Evolutionary conservation across 2,113 vertebrate genomes (phyloP).

Genomic region (Melierax canorus): DNA sequence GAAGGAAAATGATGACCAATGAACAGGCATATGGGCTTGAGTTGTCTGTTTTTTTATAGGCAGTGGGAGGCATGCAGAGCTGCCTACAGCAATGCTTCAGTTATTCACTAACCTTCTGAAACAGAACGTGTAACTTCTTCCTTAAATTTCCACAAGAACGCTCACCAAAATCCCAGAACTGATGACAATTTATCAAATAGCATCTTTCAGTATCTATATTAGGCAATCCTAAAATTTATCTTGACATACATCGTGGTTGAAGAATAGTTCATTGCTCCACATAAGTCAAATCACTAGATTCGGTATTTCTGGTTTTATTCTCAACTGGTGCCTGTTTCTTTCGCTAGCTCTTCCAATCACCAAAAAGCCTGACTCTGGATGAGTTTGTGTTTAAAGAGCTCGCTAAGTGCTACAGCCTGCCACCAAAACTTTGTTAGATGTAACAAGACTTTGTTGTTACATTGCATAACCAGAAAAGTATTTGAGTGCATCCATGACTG

Average conservation of each 20-base stretch:
- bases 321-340: not conserved
- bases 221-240: not conserved
- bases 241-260: not conserved
- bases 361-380: not conserved
- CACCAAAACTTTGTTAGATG: not conserved
- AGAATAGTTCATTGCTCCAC: not conserved
- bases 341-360: not conserved
- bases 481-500: not conserved
- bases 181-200: not conserved
- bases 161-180: not conserved
- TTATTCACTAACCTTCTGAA: not conserved
- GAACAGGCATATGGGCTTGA: not conserved
- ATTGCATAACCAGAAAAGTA: not conserved
- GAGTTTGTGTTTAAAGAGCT: not conserved
- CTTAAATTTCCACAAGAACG: not conserved
- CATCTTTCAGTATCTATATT: not conserved
- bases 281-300: not conserved
- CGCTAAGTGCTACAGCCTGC: fast-evolving
- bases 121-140: not conserved
- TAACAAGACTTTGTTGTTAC: not conserved
- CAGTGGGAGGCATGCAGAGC: not conserved
- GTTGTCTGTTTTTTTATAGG: not conserved
- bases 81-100: not conserved
- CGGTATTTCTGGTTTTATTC: not conserved
- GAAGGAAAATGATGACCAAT: not conserved